These are phyloP conservation scores for Stenchaetothrips biformis DNA, from an alignment of 2,888 invertebrate genomes.

Conservation along the genomic window DNA sequence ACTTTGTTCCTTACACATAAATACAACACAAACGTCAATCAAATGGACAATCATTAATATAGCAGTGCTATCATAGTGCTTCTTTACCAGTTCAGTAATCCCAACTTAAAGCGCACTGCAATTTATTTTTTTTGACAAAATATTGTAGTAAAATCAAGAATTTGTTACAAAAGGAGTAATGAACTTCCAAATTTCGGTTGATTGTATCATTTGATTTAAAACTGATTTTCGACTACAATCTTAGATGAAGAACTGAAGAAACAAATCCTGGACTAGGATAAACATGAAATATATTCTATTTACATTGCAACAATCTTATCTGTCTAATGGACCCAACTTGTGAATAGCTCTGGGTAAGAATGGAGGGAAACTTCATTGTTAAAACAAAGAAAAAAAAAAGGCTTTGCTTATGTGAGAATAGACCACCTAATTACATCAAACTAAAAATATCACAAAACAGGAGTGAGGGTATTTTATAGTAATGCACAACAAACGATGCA, in stretches of 20 bases:
- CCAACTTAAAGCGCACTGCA: no score
- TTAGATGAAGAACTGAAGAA: neutral
- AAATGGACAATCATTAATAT: no score
- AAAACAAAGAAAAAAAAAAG: no score
- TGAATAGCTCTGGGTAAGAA: neutral
- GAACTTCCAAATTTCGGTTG: no score
- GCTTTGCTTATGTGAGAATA: neutral
- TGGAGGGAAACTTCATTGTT: neutral
- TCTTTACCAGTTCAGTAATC: no score
- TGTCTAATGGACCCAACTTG: slow-evolving; percentile 6
- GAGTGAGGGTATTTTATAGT: neutral
- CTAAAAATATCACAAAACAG: slow-evolving; percentile 21
- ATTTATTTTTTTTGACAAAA: no score
- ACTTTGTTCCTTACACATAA: neutral
- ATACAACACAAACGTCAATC: no score
- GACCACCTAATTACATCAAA: neutral
- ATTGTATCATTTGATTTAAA: no score
- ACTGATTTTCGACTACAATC: no score
- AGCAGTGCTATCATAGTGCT: no score
- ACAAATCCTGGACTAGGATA: slow-evolving; percentile 11
- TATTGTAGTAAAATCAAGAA: no score
- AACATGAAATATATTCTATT: neutral
- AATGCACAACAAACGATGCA: neutral
- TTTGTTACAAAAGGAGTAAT: no score
- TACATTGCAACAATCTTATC: slow-evolving; percentile 4